phyloP scores from a whole-genome alignment of 2,113 vertebrate species.

The Martes martes region DNA sequence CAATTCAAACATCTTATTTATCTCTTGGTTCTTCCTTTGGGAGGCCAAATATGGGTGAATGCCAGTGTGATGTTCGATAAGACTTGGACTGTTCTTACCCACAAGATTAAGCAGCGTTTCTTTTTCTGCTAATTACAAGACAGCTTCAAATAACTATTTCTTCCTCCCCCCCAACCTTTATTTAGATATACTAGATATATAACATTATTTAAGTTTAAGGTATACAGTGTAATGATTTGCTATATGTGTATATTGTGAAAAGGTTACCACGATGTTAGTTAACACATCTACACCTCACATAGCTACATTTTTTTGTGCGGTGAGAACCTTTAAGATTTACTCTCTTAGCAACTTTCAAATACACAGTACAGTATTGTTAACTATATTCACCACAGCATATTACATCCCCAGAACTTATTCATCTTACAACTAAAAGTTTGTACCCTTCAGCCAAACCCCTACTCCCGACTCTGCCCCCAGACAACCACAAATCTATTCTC shows the following conservation, averaged over 20 bases:
- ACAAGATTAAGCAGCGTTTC: not conserved
- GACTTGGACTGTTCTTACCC: not conserved
- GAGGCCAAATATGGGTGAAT: not conserved
- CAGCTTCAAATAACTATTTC: not conserved
- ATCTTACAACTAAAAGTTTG: not conserved
- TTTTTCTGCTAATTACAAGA: not conserved
- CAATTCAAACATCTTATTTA: constrained; percentile 39
- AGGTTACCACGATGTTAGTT: not conserved
- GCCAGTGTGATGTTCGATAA: not conserved
- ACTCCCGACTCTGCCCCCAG: not conserved
- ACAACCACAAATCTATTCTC: not conserved
- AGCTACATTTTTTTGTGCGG: not conserved
- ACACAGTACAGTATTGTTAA: not conserved
- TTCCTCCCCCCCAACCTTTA: not conserved
- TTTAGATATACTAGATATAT: not conserved
- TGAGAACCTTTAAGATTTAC: not conserved
- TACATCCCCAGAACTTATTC: not conserved
- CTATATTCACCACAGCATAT: not conserved
- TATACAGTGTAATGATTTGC: not conserved
- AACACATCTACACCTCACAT: not conserved
- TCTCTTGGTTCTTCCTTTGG: constrained; percentile 35
- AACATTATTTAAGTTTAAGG: not conserved
- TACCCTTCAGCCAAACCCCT: not conserved
- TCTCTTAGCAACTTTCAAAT: not conserved
- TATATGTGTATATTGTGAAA: not conserved